Base-by-base conservation (phyloP, 2,113 vertebrate genomes). In the Tychaedon coryphoeus region DNA sequence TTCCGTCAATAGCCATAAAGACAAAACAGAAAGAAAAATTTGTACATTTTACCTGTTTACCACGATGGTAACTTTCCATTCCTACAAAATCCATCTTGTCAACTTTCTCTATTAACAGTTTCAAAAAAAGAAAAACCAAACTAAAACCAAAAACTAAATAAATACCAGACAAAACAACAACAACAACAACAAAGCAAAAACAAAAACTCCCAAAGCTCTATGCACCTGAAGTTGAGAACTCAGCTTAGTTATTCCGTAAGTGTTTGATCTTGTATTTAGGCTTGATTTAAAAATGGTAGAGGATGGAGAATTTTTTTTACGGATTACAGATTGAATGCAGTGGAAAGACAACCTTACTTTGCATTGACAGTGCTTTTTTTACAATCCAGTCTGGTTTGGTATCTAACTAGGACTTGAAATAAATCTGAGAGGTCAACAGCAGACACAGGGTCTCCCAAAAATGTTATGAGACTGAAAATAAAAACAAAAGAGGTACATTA, bases 201-300 rank as follows among this genome's bases (percentile, higher is more conserved):
- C 2, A 24, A 51, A 70, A 71, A 7, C 3, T 0, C 5, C 7
- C 29, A 43, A 20, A 54, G 4, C 3, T 43, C 23, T 51, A 28
- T 43, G 12, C 14, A 6, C 43, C 28, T 51, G 6, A 77, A 43
- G 4, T 2, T 67, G 28, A 81, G 19, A 87, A 43, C 9, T 24
- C 18, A 38, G 28, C 19, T 73, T 33, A 53, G 5, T 40, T 86
- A 24, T 2, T 71, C 12, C 74, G 9, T 65, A 14, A 42, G 38
- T 19, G 2, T 47, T 71, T 86, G 12, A 51, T 5, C 3, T 2
- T 66, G 2, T 70, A 61, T 42, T 60, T 61, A 50, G 7, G 10
- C 19, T 81, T 82, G 10, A 29, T 45, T 88, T 81, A 29, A 53
- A 91, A 81, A 54, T 31, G 10, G 6, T 61, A n/a, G 22, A 71